Conservation (phyloP, 2,888 invertebrate species). For the Synanthedon myopaeformis region DNA sequence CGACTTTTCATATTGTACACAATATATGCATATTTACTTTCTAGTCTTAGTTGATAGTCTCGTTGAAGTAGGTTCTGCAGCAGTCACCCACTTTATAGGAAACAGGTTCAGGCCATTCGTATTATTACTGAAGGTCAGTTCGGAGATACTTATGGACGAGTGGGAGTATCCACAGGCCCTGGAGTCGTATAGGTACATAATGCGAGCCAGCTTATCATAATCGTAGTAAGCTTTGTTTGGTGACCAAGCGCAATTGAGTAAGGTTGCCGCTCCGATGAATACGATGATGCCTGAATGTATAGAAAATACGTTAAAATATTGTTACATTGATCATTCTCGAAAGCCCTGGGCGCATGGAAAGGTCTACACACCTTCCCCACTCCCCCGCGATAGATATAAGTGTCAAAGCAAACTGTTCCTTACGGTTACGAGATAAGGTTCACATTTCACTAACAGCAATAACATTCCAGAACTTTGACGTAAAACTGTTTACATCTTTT, state of each 20-base stretch:
- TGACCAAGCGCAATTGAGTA: constrained; percentile 35
- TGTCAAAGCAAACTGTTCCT: too few species aligned
- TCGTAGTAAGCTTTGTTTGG: constrained; percentile 36
- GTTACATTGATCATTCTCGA: too few species aligned
- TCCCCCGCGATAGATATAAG: too few species aligned
- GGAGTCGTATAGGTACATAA: constrained; percentile 52
- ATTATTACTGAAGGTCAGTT: constrained; percentile 29
- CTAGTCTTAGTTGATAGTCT: constrained; percentile 30
- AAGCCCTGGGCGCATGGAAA: too few species aligned
- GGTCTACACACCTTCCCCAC: too few species aligned
- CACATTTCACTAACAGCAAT: too few species aligned
- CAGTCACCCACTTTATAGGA: constrained; percentile 30
- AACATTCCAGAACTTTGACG: too few species aligned
- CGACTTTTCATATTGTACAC: too few species aligned
- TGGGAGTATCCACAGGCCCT: constrained; percentile 28
- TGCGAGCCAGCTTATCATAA: constrained; percentile 34
- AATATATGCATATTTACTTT: not conserved
- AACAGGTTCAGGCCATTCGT: constrained; percentile 24
- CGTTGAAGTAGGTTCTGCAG: constrained; percentile 27
- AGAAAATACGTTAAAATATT: too few species aligned
- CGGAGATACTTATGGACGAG: constrained; percentile 15
- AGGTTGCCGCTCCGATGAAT: constrained; percentile 19
- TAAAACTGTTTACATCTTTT: too few species aligned
- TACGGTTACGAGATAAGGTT: too few species aligned
- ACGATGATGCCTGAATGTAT: constrained; percentile 31